A percentile compares a stretch with the other conserved stretches of the same genome.
Evolutionary conservation across 1,140 invertebrate species (phyloP).

Genomic region (Drosophila biarmipes): DNA sequence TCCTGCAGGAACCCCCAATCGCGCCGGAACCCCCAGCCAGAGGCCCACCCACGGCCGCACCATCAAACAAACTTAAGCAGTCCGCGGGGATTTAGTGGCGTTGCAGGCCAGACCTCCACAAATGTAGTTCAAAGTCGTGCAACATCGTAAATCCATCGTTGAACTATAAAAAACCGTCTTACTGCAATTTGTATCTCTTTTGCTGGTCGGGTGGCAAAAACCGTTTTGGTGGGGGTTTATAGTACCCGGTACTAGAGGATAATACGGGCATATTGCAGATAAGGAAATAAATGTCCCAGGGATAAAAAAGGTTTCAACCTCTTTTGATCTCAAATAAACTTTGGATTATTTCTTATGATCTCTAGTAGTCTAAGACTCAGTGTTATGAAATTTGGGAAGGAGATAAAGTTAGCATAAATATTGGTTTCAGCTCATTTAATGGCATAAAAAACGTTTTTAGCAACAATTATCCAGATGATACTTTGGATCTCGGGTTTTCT

Average conservation of each 20-base stretch:
- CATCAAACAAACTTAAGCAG: constrained; percentile 48
- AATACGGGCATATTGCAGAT: background rate
- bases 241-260: constrained; percentile 5
- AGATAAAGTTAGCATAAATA: background rate
- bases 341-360: too few species aligned
- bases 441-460: too few species aligned
- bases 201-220: constrained; percentile 44
- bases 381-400: too few species aligned
- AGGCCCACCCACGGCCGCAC: background rate
- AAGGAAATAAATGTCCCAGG: background rate
- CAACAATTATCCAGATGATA: too few species aligned
- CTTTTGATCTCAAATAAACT: too few species aligned
- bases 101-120: constrained; percentile 39
- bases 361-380: too few species aligned
- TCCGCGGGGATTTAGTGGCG: constrained; percentile 29
- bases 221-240: constrained; percentile 14
- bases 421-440: too few species aligned
- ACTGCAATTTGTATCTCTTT: constrained; percentile 79
- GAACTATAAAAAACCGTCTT: constrained; percentile 80
- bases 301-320: background rate
- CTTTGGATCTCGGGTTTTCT: too few species aligned
- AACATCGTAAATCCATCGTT: constrained; percentile 82
- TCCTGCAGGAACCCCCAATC: constrained; percentile 8
- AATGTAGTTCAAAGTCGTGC: constrained; percentile 82
- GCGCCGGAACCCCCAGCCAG: constrained; percentile 6